Conservation (phyloP, 1,140 invertebrate genomes). For the Pinna nobilis region DNA sequence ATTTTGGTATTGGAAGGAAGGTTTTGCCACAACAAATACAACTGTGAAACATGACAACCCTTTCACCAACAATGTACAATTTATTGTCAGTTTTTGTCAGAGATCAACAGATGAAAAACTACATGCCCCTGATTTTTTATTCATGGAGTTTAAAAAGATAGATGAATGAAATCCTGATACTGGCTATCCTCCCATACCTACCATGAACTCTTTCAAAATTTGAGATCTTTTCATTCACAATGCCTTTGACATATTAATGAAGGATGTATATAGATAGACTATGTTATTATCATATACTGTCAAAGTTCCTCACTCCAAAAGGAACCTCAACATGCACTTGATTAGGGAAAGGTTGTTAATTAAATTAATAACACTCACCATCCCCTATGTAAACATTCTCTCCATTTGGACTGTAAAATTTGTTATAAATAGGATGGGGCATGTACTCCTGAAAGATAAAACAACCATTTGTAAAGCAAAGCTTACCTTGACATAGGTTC, state of each 20-base stretch:
- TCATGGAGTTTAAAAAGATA: no score
- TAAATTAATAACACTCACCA: slow-evolving; percentile 40
- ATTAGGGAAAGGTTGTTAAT: slow-evolving; percentile 1
- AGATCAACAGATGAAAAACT: no score
- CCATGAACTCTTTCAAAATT: slow-evolving; percentile 2
- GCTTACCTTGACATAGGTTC: background rate
- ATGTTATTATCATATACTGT: background rate
- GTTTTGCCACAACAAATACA: no score
- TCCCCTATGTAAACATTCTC: slow-evolving; percentile 73
- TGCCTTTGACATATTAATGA: background rate
- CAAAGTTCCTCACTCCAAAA: background rate
- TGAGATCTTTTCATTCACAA: background rate
- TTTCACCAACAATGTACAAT: no score
- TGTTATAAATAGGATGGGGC: slow-evolving; percentile 63
- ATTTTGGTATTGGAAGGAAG: no score
- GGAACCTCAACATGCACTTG: slow-evolving; percentile 9
- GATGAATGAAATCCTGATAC: no score
- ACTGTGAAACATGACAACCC: no score
- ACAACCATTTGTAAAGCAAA: background rate
- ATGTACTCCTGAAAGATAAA: slow-evolving; percentile 70
- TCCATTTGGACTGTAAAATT: slow-evolving; percentile 75
- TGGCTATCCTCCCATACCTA: no score
- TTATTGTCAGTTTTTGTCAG: no score
- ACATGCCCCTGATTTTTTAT: no score
- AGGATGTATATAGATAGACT: background rate